Evolutionary conservation across 2,797 vertebrate species (phyloP).

Genomic region (Acanthiza pusilla): DNA sequence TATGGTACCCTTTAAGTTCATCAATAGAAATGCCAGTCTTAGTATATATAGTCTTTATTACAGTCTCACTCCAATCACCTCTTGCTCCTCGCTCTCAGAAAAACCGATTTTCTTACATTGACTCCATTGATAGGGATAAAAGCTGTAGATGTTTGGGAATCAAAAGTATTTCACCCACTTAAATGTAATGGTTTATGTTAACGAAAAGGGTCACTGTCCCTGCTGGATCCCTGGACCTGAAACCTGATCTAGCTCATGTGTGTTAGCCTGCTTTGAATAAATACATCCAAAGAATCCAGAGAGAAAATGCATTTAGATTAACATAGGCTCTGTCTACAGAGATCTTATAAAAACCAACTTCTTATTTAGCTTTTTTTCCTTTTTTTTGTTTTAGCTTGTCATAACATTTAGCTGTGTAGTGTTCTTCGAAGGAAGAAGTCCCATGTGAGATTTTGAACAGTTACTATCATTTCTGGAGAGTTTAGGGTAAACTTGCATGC

Average conservation of each 20-base stretch:
- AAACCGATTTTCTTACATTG: not conserved
- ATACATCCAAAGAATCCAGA: not conserved
- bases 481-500: fast-evolving
- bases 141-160: not conserved
- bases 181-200: not conserved
- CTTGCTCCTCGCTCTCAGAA: not conserved
- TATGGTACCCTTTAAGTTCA: not conserved
- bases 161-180: not conserved
- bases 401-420: not conserved
- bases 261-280: not conserved
- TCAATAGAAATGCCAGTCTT: not conserved
- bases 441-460: not conserved
- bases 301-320: not conserved
- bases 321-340: not conserved
- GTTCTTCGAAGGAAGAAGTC: not conserved
- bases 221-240: not conserved
- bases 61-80: not conserved
- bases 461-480: not conserved
- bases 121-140: not conserved
- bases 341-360: not conserved
- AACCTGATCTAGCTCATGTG: not conserved
- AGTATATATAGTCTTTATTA: not conserved
- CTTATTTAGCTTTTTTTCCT: not conserved
- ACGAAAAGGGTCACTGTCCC: not conserved
- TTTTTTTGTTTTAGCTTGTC: not conserved